These are phyloP conservation scores for Myotis brandtii DNA, from an alignment of 2,113 vertebrate genomes.

Conservation along the genomic window DNA sequence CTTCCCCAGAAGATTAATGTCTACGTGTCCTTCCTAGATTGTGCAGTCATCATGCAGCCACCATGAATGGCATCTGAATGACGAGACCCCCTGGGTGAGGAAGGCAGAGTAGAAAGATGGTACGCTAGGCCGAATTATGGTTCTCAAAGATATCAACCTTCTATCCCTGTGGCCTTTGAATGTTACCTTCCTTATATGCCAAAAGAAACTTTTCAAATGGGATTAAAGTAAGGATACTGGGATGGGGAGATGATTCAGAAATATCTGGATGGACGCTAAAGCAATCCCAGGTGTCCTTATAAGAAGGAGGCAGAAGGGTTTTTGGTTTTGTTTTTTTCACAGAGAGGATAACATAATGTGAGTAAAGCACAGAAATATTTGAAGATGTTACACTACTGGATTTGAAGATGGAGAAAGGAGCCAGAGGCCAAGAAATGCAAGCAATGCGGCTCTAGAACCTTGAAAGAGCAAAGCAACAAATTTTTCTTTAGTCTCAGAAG, in stretches of 20 bases:
- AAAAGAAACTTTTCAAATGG: neutral
- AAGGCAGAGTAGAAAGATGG: neutral
- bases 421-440: neutral
- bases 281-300: neutral
- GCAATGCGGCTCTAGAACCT: neutral
- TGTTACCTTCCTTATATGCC: neutral
- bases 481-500: neutral
- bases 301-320: neutral
- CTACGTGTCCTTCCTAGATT: neutral
- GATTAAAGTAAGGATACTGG: neutral
- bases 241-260: neutral
- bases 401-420: neutral
- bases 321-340: neutral
- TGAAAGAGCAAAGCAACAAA: neutral
- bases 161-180: neutral
- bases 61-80: neutral
- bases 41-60: rapidly evolving
- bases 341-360: neutral
- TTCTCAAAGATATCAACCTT: neutral
- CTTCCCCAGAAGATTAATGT: neutral
- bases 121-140: neutral
- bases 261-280: neutral
- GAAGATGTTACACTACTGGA: neutral
- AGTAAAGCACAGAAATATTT: neutral
- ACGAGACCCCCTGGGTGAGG: neutral